Base-by-base conservation (phyloP, 2,797 vertebrate species). In the Helicolenus hilgendorfi region DNA sequence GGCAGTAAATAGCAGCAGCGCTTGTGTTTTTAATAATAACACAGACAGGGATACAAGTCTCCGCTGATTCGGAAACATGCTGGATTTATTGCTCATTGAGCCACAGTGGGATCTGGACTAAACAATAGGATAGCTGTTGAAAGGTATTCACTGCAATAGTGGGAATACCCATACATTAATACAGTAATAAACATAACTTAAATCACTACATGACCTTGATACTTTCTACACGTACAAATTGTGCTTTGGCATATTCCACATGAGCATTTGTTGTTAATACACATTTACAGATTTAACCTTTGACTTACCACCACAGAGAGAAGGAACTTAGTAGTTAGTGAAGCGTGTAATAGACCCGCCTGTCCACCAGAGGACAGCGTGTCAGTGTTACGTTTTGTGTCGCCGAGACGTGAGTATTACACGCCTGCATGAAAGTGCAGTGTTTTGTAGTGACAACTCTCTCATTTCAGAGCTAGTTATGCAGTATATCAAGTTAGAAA, bases 1-100 rank as follows among this genome's bases (percentile, higher is more conserved):
- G 72, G 0, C 62, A 56, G 65, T 45, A 78, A 88, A 88, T 11
- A 79, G 22, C 11, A 31, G 49, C 13, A 9, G 78, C 20, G 7
- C 29, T 72, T 76, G 72, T 82, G 73, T 82, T 88, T 87, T 79
- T 84, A 86, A 80, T 79, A 82, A 71, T 27, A 86, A 41, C 59
- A 49, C 22, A 38, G 59, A 24, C 79, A 78, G 38, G 56, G 35
- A 85, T 69, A 74, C 49, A 69, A 72, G 60, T 71, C 81, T 74
- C 60, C 5, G 64, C 1, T 65, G 79, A 53, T 82, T 56, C 35
- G 49, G 81, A 83, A 77, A 81, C 60, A 69, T 3, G 63, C 11
- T 80, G 59, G 33, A 82, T 82, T 55, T 77, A 83, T 76, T 78
- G 70, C 58, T 70, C 29, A 18, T 68, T 24, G 59, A 80, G 33